Evolutionary conservation across 2,797 vertebrate genomes (phyloP), one percentile per base, ranked within the genome.

Genomic region (Lophura swinhoii): DNA sequence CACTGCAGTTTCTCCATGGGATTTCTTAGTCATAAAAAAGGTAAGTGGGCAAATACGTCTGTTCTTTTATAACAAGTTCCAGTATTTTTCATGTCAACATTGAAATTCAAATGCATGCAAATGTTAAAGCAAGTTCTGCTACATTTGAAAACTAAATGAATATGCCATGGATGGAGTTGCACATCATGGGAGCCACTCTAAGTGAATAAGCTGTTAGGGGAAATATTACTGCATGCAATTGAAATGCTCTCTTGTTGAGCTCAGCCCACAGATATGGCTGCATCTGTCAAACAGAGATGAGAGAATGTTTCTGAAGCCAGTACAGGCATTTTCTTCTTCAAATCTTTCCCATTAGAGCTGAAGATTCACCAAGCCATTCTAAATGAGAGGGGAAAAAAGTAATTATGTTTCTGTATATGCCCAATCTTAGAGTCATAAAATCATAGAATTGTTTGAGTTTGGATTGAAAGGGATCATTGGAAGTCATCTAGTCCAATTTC

Each of bases 61-160:
- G 9, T 22, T 81, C 21, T 56, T 76, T 70, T 77, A 49, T 67
- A 81, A 72, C 23, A 67, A 64, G 15, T 85, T 85, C 7, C 63
- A 75, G 39, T 59, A 72, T 78, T 83, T 95, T 85, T 84, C 37
- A 75, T 29, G 18, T 72, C 77, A 94, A 46, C 23, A 79, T 14
- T 35, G 46, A 84, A 91, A 87, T 94, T 46, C 21, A 88, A 94
- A 94, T 87, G 53, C 84, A 90, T 70, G 64, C 29, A 87, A 90
- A 90, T 70, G 4, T 48, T 76, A 79, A n/a, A 82, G 31, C 51
- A 84, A 90, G 15, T 63, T 79, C 73, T 81, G 37, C 48, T 69
- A 63, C 23, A 55, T 71, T 73, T 82, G 39, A 84, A 91, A 93
- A 82, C 70, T 72, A 78, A 73, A 29, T 87, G 5, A 80, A 49